Evolutionary conservation across 2,888 invertebrate species (phyloP), one percentile per base, ranked within the genome.

Genomic region (Hirtodrosophila duncani): DNA sequence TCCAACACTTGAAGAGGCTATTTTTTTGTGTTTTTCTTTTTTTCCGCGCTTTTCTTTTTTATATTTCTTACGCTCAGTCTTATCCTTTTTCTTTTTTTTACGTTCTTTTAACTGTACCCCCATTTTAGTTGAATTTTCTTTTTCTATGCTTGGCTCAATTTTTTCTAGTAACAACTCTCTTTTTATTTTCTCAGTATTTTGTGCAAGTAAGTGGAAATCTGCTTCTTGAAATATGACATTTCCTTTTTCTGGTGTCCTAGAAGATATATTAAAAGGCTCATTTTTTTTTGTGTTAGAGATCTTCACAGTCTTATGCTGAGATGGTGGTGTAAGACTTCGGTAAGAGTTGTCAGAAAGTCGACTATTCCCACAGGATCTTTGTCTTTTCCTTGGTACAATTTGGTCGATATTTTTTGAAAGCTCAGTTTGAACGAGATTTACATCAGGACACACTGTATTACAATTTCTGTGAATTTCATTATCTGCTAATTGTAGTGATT

Each of bases 61-160:
- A 10, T 61, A 72, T 20, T 83, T 84, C 11, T 83, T 77, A 3
- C 72, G 60, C 1, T 81, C 79, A 5, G 60, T 64, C 34, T 82
- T 83, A 2, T 62, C 55, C 29, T 71, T 68, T 29, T 78, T 66
- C 10, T 74, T 63, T 51, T 82, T 68, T 17, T 66, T 69, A 13
- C 68, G 45, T 33, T 68, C 66, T 20, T 77, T 69, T 6, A 44
- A 26, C 20, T 43, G 48, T 3, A 34, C 8, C 29, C 49, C 49
- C 10, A 41, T 39, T 10, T 68, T 62, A 3, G 38, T 34, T n/a
- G 68, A 67, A 16, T 78, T 82, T 39, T 69, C 66, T 13, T 67
- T 61, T 8, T 62, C 64, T 29, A 57, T 38, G 13, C 63, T 36
- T 27, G 31, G 30, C 4, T 21, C 38, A 6, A 38, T 8, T 7